Base-by-base conservation (phyloP, 2,797 vertebrate genomes). In the Anas bahamensis region DNA sequence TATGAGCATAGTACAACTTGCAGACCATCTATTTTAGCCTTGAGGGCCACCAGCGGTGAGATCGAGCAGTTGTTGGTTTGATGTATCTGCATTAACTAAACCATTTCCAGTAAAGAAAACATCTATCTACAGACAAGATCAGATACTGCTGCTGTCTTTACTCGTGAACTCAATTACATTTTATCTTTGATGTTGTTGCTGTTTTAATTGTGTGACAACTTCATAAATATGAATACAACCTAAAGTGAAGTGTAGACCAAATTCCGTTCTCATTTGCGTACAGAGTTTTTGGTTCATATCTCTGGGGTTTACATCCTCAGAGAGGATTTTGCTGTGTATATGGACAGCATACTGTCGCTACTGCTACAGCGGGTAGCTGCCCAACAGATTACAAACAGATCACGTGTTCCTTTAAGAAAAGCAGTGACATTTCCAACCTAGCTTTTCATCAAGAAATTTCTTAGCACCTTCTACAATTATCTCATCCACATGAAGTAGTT, bases 381-480 rank as follows among this genome's bases (percentile, higher is more conserved):
- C 37, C 65, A 56, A 46, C 53, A 60, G 37, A 66, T 29, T 65
- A 50, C 66, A 78, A 69, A 86, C 63, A 82, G 63, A 86, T 37
- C 48, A 42, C 13, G 12, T 6, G 15, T 24, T 66, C 3, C 2
- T 37, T 91, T 61, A 44, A 56, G 52, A 65, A 66, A 65, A 82
- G 24, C 39, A 88, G 59, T 59, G 81, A 91, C 69, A 61, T 48
- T 91, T 91, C 70, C 66, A 69, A 72, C 31, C 31, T 52, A 77
- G 50, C 50, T 86, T 87, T 80, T 90, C 61, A 89, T 71, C 72
- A 65, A 64, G 73, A 84, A 82, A 42, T 61, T 89, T 83, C 72
- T 86, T 77, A 89, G 59, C 59, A 81, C 42, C 6, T 1, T 23
- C 71, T 31, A 71, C 46, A 63, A 73, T 87, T 83, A 93, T 61